phyloP scores from a whole-genome alignment of 2,888 invertebrate genomes.

The Ethmia dodecea region DNA sequence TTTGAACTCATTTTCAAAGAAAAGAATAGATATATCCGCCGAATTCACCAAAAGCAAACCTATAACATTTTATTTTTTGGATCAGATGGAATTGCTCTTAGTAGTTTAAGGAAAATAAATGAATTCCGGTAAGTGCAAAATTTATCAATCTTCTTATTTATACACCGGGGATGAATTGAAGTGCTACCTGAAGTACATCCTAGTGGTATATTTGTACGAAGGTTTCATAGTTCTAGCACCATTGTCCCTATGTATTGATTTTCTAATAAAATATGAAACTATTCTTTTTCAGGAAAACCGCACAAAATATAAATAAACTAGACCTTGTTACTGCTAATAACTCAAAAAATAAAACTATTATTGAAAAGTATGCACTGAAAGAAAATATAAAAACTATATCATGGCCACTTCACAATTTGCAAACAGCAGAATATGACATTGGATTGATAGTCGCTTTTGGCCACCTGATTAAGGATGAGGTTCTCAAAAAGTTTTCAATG shows the following conservation, averaged over 20 bases:
- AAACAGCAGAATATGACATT: constrained; percentile 81
- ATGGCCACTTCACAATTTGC: constrained; percentile 80
- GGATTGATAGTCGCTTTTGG: constrained; percentile 97
- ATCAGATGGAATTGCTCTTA: constrained; percentile 88
- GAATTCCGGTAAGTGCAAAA: constrained; percentile 80
- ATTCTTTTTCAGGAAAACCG: constrained; percentile 59
- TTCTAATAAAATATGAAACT: neutral
- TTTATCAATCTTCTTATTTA: too few species aligned
- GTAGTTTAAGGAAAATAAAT: constrained; percentile 83
- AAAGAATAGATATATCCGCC: constrained; percentile 27
- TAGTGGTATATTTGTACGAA: too few species aligned
- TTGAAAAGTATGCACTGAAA: constrained; percentile 82
- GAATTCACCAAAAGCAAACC: constrained; percentile 29
- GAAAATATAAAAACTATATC: constrained; percentile 77
- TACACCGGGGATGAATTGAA: too few species aligned
- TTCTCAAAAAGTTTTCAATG: constrained; percentile 89
- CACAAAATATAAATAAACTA: constrained; percentile 68
- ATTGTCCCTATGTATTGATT: too few species aligned
- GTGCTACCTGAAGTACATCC: too few species aligned
- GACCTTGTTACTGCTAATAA: constrained; percentile 85
- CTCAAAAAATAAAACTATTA: constrained; percentile 76
- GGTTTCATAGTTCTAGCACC: too few species aligned
- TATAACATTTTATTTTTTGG: constrained; percentile 86
- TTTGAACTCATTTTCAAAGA: constrained; percentile 31
- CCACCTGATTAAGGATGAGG: constrained; percentile 86